Percentiles rank a stretch among this genome's conserved stretches.
These are phyloP conservation scores for Geotrypetes seraphini DNA, from an alignment of 2,797 vertebrate genomes.

Conservation along the genomic window DNA sequence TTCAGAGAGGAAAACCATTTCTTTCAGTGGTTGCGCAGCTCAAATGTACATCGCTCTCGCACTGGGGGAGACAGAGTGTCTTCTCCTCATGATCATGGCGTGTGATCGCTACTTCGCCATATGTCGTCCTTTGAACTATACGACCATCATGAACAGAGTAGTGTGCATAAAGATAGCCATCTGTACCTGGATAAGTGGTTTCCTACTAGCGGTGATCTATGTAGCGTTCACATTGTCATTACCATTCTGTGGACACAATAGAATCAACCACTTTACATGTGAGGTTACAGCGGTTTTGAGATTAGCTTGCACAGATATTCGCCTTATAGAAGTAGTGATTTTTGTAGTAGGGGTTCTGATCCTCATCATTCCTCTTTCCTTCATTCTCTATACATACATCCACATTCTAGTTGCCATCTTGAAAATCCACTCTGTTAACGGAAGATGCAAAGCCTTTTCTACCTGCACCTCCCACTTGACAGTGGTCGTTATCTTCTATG, in stretches of 20 bases:
- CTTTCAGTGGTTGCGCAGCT: too few species aligned
- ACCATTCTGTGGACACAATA: constrained; percentile 2
- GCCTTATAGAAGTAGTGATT: not conserved
- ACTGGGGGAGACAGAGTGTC: constrained; percentile 20
- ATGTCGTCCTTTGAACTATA: constrained; percentile 24
- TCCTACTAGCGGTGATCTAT: constrained; percentile 20
- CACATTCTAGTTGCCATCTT: not conserved
- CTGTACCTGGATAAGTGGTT: constrained; percentile 21
- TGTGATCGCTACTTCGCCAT: constrained; percentile 21
- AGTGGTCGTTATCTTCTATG: not conserved
- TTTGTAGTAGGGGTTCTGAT: not conserved
- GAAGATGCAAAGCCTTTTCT: too few species aligned
- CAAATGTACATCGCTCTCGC: too few species aligned
- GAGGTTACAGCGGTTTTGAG: not conserved
- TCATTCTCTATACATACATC: not conserved
- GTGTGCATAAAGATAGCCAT: constrained; percentile 9
- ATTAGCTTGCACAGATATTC: not conserved
- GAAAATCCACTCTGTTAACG: not conserved
- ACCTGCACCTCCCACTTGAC: not conserved
- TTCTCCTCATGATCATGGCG: constrained; percentile 24
- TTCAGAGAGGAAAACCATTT: too few species aligned
- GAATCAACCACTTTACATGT: constrained; percentile 5
- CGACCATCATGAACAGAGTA: constrained; percentile 14
- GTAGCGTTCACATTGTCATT: not conserved
- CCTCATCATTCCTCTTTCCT: not conserved